Base-by-base conservation (phyloP, 2,113 vertebrate species). In the Neoarius graeffei region DNA sequence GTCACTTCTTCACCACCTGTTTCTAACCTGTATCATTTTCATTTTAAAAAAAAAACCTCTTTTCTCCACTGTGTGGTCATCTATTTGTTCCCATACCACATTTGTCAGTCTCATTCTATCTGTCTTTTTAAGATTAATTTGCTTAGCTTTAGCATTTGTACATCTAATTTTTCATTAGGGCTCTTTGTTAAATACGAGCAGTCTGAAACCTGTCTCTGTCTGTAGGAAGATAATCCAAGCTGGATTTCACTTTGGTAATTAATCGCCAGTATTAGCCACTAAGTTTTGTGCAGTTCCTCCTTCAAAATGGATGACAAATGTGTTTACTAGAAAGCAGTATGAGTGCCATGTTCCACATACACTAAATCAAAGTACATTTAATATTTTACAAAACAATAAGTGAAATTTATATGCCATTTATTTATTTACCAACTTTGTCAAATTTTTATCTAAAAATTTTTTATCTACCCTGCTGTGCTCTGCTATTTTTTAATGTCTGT, bases 161-260 rank as follows among this genome's bases (percentile, higher is more conserved):
- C 66, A 79, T 23, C 20, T 74, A 30, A 64, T 62, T 87, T 85
- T 71, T 50, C 62, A 85, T 81, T 81, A 79, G 57, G 86, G 82
- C 52, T 27, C 77, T 86, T 83, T 80, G n/a, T 52, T 42, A 60
- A 79, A 59, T 74, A n/a, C 60, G 76, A 86, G 85, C 81, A 57
- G 67, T 62, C 87, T 62, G 57, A 82, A 77, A 92, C 83, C 52
- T 92, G 81, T 74, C 86, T 74, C 85, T 83, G 87, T 84, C 62
- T 83, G 67, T 91, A 87, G 90, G 91, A 89, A 92, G 90, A 91
- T 91, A 87, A 93, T 94, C 92, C 93, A 86, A 81, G 86, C 83
- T 66, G 91, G 93, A 94, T 94, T 93, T 93, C 88, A 91, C 90
- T 92, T 90, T 86, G 52, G 92, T 93, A 92, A 94, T 95, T 93